Conservation (phyloP, 2,113 vertebrate species). For the Scatophagus argus region DNA sequence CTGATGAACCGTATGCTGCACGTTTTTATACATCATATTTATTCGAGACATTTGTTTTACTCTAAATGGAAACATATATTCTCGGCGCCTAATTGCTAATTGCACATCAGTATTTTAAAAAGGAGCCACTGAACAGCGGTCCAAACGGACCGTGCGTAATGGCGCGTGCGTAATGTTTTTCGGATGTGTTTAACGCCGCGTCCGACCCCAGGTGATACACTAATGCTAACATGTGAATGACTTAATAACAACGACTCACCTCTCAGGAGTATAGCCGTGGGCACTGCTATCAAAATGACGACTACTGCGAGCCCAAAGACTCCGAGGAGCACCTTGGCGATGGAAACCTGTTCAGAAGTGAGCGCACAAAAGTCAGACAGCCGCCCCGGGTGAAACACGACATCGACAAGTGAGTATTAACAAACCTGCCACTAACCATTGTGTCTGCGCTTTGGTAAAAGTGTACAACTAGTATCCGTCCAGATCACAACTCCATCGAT, state of each 20-base stretch:
- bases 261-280: slow-evolving; percentile 74
- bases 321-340: slow-evolving; percentile 77
- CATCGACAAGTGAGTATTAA: slow-evolving; percentile 5
- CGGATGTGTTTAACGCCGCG: background rate
- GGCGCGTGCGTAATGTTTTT: slow-evolving; percentile 48
- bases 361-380: slow-evolving; percentile 11
- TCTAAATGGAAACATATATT: background rate
- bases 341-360: slow-evolving; percentile 62
- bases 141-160: slow-evolving; percentile 48
- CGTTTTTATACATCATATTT: background rate
- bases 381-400: background rate
- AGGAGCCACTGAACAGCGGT: background rate
- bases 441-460: background rate
- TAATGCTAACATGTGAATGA: background rate
- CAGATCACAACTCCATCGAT: slow-evolving; percentile 20
- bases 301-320: slow-evolving; percentile 69
- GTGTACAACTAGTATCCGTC: slow-evolving; percentile 5
- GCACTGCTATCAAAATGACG: slow-evolving; percentile 80
- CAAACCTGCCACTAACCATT: slow-evolving; percentile 57
- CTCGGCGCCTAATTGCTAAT: background rate
- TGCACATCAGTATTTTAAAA: background rate
- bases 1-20: too few relatives aligned
- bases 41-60: background rate
- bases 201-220: background rate
- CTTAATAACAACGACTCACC: slow-evolving; percentile 66